Percentiles rank a stretch among this genome's conserved stretches.
These are phyloP conservation scores for Andrena minutula DNA, from an alignment of 2,888 invertebrate genomes.

Conservation along the genomic window DNA sequence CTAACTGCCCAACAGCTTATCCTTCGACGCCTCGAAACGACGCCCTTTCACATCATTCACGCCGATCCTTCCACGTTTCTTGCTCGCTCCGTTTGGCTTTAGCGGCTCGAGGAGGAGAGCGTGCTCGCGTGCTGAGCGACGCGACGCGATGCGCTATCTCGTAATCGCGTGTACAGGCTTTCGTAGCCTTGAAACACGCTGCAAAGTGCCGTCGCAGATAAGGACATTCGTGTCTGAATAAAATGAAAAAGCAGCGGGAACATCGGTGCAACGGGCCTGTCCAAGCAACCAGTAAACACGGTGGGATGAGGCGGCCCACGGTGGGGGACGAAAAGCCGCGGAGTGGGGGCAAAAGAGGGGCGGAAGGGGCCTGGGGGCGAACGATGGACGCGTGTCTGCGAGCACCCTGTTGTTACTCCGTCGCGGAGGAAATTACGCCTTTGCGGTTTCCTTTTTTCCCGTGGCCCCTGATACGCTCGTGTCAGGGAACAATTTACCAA, in stretches of 20 bases:
- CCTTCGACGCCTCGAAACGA: conserved; percentile 13
- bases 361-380: conserved; percentile 20
- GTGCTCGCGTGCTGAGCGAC: conserved; percentile 44
- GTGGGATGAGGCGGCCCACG: neutral
- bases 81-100: conserved; percentile 1
- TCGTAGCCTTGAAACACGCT: conserved; percentile 78
- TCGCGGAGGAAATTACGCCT: conserved; percentile 53
- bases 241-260: conserved; percentile 53
- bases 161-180: conserved; percentile 81
- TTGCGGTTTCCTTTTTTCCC: conserved; percentile 19
- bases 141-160: conserved; percentile 60
- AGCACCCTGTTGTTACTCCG: conserved; percentile 54
- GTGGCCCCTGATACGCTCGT: conserved; percentile 17
- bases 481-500: conserved; percentile 40
- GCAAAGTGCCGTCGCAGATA: conserved; percentile 78
- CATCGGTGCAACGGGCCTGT: neutral
- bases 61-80: conserved; percentile 10
- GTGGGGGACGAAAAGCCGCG: conserved; percentile 24
- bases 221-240: conserved; percentile 75
- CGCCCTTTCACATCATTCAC: neutral
- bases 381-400: conserved; percentile 54
- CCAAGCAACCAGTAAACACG: conserved; percentile 11
- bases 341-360: neutral
- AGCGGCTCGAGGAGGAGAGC: conserved; percentile 1
- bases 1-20: conserved; percentile 10